These are phyloP conservation scores for Lycia hirtaria DNA, from an alignment of 2,888 invertebrate genomes.

Conservation along the genomic window DNA sequence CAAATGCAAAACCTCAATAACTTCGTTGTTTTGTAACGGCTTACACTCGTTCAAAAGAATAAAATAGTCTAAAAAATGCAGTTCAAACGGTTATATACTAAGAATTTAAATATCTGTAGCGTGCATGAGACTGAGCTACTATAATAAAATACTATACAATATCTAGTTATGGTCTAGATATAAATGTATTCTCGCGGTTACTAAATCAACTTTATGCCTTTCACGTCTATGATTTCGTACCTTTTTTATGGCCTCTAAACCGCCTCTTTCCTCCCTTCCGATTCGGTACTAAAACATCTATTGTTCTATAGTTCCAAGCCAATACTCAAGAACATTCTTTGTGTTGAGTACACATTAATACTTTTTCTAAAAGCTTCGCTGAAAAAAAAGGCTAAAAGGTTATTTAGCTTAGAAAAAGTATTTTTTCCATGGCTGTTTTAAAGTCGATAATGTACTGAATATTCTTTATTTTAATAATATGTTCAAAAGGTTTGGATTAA, in stretches of 20 bases:
- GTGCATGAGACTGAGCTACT: too few species aligned
- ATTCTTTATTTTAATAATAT: conserved; percentile 2
- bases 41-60: too few species aligned
- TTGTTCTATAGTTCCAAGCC: conserved; percentile 18
- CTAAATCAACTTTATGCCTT: conserved; percentile 14
- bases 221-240: conserved; percentile 14
- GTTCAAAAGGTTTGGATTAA: conserved; percentile 24
- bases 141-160: not conserved
- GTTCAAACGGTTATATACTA: too few species aligned
- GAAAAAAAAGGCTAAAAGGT: conserved; percentile 1
- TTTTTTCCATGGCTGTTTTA: conserved; percentile 29
- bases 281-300: conserved; percentile 17
- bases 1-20: too few species aligned
- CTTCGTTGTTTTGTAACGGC: too few species aligned
- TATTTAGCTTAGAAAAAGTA: conserved; percentile 31
- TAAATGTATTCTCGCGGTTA: conserved; percentile 5
- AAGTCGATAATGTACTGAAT: conserved; percentile 28
- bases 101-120: too few species aligned
- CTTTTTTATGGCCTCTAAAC: conserved; percentile 19
- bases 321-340: conserved; percentile 16
- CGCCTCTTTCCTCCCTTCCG: conserved; percentile 14
- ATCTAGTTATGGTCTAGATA: not conserved
- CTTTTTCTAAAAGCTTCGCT: conserved; percentile 14
- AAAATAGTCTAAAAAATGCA: too few species aligned
- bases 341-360: conserved; percentile 17